Evolutionary conservation across 2,888 invertebrate genomes (phyloP).

Genomic region (Eurytoma californica): DNA sequence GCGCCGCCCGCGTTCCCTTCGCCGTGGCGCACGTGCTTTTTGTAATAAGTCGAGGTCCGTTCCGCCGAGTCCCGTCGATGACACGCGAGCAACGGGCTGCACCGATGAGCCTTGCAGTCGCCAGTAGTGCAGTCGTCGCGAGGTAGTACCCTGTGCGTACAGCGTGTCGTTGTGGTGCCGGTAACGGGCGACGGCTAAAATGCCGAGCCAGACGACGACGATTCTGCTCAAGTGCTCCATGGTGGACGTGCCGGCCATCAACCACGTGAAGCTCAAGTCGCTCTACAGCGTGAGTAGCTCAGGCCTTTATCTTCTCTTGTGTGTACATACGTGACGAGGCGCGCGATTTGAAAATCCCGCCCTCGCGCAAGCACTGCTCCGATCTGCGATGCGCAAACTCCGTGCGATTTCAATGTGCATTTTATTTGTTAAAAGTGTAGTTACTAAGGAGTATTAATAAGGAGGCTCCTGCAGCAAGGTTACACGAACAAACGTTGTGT

Average conservation of each 20-base stretch:
- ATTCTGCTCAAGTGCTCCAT: slow-evolving; percentile 73
- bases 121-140: neutral
- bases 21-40: neutral
- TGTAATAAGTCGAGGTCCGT: too few relatives aligned
- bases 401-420: neutral
- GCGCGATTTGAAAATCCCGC: neutral
- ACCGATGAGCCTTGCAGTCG: neutral
- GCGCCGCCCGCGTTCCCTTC: neutral
- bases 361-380: neutral
- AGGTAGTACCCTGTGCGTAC: neutral
- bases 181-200: slow-evolving; percentile 56
- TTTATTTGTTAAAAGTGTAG: too few relatives aligned
- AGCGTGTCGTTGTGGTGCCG: slow-evolving; percentile 13
- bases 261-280: slow-evolving; percentile 72
- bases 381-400: neutral
- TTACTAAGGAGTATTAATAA: too few relatives aligned
- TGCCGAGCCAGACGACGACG: slow-evolving; percentile 74
- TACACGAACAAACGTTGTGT: neutral
- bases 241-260: slow-evolving; percentile 73
- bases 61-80: too few relatives aligned
- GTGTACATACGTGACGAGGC: too few relatives aligned
- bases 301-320: too few relatives aligned
- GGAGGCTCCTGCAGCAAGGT: too few relatives aligned
- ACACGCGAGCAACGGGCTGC: neutral
- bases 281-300: slow-evolving; percentile 69